Percentiles rank a stretch among this genome's conserved stretches.
Evolutionary conservation across 1,140 invertebrate species (phyloP).

Genomic region (Cherax destructor): DNA sequence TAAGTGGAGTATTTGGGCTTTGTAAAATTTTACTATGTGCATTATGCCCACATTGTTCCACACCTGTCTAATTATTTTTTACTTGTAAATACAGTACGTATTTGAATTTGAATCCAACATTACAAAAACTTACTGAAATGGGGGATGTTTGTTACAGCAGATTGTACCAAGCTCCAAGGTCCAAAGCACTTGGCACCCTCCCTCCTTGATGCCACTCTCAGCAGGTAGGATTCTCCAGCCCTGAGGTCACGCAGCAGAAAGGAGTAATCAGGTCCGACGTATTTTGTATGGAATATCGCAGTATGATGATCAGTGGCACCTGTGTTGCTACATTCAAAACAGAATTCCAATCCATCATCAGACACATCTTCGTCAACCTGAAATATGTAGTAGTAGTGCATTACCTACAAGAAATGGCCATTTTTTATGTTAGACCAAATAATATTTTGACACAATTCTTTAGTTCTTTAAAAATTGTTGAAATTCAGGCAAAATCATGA

Average conservation of each 20-base stretch:
- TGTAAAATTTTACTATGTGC: too few species aligned
- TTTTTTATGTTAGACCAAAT: too few species aligned
- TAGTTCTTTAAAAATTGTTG: too few species aligned
- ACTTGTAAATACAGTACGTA: too few species aligned
- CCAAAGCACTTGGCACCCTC: conserved; percentile 50
- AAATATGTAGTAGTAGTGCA: neutral
- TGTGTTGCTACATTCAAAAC: conserved; percentile 43
- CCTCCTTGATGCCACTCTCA: conserved; percentile 50
- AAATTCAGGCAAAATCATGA: too few species aligned
- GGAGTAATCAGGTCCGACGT: conserved; percentile 54
- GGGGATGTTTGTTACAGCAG: conserved; percentile 39
- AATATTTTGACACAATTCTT: too few species aligned
- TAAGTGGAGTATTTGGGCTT: too few species aligned
- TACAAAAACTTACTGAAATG: conserved; percentile 53
- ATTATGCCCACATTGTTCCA: too few species aligned
- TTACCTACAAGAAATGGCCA: too few species aligned
- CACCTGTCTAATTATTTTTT: too few species aligned
- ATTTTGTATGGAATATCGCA: conserved; percentile 35
- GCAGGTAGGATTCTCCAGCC: conserved; percentile 45
- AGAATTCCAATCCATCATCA: conserved; percentile 57
- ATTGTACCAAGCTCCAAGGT: conserved; percentile 55
- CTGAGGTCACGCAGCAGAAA: conserved; percentile 47
- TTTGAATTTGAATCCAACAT: too few species aligned
- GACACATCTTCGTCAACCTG: conserved; percentile 67
- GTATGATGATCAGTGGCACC: conserved; percentile 45